phyloP scores from a whole-genome alignment of 64 coral and sea anemone species.

The Astreopora myriophthalma region DNA sequence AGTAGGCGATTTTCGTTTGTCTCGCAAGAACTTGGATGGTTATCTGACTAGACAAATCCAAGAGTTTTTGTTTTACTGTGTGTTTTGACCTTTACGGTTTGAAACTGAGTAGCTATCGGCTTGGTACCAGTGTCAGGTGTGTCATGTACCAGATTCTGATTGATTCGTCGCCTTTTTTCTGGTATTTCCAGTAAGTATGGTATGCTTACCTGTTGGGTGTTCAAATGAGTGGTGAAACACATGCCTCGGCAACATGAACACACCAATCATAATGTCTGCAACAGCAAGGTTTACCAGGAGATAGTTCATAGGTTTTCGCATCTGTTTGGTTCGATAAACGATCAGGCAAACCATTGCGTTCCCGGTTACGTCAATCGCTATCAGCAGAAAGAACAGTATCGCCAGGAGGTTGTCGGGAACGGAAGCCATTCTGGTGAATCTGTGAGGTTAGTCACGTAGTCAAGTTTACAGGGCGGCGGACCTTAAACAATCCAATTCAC shows the following conservation, averaged over 20 bases:
- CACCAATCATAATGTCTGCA: slow-evolving; percentile 69
- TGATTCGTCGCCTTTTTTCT: no score
- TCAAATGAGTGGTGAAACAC: slow-evolving; percentile 49
- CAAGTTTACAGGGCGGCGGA: background rate
- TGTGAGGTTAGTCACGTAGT: background rate
- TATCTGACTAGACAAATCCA: no score
- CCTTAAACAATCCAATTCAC: no score
- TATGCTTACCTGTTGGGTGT: slow-evolving; percentile 37
- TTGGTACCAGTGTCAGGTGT: no score
- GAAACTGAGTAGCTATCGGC: no score
- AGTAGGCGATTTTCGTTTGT: no score
- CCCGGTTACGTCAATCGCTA: slow-evolving; percentile 24
- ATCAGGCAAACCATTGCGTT: slow-evolving; percentile 50
- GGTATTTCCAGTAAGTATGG: background rate
- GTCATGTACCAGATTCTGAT: no score
- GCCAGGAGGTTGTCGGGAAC: slow-evolving; percentile 1
- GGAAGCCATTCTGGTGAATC: slow-evolving; percentile 29
- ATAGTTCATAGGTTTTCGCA: slow-evolving; percentile 71
- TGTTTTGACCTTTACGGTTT: no score
- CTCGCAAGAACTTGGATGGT: no score
- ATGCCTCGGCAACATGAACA: slow-evolving; percentile 68
- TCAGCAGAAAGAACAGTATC: slow-evolving; percentile 2
- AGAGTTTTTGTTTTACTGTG: no score
- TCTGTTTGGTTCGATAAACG: slow-evolving; percentile 22
- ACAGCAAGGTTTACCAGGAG: slow-evolving; percentile 63